phyloP scores from a whole-genome alignment of 1,140 invertebrate species.

The Heterodera carotae region DNA sequence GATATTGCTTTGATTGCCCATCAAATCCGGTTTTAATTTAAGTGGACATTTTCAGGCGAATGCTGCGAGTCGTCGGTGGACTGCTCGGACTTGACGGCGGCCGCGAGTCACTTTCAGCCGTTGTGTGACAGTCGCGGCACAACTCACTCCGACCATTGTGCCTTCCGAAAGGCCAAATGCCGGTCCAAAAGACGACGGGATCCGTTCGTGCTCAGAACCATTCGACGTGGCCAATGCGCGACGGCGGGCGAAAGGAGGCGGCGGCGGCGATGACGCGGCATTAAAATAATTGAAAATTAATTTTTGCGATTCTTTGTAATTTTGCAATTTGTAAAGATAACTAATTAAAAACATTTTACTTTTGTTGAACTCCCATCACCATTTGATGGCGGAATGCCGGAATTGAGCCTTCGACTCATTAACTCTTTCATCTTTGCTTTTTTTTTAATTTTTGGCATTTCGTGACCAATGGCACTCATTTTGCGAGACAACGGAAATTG shows the following conservation, averaged over 20 bases:
- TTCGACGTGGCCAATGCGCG: no score
- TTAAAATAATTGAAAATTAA: no score
- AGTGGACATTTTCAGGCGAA: background rate
- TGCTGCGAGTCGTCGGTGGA: slow-evolving; percentile 7
- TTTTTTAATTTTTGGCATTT: background rate
- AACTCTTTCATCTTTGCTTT: background rate
- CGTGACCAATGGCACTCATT: background rate
- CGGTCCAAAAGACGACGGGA: background rate
- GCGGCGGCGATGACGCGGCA: no score
- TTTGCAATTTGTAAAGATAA: slow-evolving; percentile 2
- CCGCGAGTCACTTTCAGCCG: background rate
- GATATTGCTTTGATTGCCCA: background rate
- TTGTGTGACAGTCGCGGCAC: slow-evolving; percentile 20
- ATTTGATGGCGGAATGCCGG: no score
- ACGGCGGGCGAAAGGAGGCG: no score
- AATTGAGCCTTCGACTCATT: no score
- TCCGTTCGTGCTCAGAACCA: background rate
- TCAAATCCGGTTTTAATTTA: background rate
- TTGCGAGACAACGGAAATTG: background rate
- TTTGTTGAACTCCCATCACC: no score
- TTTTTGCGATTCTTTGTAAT: background rate
- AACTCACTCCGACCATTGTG: slow-evolving; percentile 9
- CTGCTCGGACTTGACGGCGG: background rate
- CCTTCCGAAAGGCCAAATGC: slow-evolving; percentile 11
- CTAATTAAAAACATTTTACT: no score